Evolutionary conservation across 2,113 vertebrate species (phyloP), one percentile per base, ranked within the genome.

Genomic region (Chaenocephalus aceratus): DNA sequence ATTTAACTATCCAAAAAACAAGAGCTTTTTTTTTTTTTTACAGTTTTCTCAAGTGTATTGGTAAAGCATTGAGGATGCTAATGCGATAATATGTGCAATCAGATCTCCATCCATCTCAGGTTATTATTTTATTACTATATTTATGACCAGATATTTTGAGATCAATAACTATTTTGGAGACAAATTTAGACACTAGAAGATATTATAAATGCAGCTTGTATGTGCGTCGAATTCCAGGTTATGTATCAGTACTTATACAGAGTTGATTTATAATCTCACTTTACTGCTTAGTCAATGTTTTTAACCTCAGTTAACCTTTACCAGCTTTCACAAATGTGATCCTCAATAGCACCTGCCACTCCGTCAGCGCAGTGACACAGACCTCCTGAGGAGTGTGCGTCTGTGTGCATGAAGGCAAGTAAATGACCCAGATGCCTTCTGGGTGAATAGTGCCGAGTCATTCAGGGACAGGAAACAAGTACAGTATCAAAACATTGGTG

Each of bases 261-360:
- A 36, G 36, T 8, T 11, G 4, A 52, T 12, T 8, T 4, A 41
- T 75, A 41, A 73, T 34, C 10, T 13, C 36, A 57, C 53, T 77
- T 56, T 60, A 53, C 63, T 79, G 36, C 36, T 46, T 18, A 62
- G 34, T 34, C 65, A 58, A 48, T 6, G 74, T 75, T 86, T 90
- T 88, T 91, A 89, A 92, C 88, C 90, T 86, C 86, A 74, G 82
- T 93, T 92, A 90, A 93, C 91, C 89, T 83, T 58, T 0, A 65
- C 12, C 84, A 85, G 85, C 86, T 86, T 91, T 75, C 75, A 83
- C 49, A 56, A 48, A 36, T 74, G 63, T 21, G 49, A 56, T n/a
- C n/a, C 70, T 82, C 83, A 86, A 86, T 36, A 89, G 79, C 90
- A 91, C 67, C 88, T 88, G 91, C 86, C 92, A 92, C 46, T 92